These are phyloP conservation scores for Dione vanillae DNA, from an alignment of 2,888 invertebrate species.

Conservation along the genomic window DNA sequence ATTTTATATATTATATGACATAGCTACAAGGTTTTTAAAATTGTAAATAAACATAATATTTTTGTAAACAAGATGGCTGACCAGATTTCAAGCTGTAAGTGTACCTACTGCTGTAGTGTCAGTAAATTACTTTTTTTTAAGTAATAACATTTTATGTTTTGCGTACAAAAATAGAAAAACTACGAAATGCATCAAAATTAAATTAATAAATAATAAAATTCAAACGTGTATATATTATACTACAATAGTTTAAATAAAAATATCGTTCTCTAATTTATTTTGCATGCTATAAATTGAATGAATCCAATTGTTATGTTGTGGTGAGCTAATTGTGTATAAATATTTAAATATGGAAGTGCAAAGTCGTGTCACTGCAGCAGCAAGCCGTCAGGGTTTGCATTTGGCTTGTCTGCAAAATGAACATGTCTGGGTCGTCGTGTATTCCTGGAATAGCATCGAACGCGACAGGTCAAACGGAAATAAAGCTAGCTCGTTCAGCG, in stretches of 20 bases:
- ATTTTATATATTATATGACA: not conserved
- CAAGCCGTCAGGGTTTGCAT: constrained; percentile 75
- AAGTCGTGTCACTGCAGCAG: constrained; percentile 70
- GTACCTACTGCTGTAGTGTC: too few relatives aligned
- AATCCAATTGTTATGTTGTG: not conserved
- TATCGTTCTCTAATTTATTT: constrained; percentile 1
- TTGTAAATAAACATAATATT: too few relatives aligned
- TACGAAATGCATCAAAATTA: not conserved
- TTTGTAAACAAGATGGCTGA: too few relatives aligned
- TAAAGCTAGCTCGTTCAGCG: constrained; percentile 77
- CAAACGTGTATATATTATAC: not conserved
- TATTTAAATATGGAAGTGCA: constrained; percentile 80
- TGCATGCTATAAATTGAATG: not conserved
- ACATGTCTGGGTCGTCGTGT: constrained; percentile 70
- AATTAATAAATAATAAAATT: not conserved
- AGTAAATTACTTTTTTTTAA: too few relatives aligned
- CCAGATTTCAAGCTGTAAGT: too few relatives aligned
- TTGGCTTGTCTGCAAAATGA: constrained; percentile 75
- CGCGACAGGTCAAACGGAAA: constrained; percentile 81
- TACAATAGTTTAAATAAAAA: constrained; percentile 2
- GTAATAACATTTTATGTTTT: not conserved
- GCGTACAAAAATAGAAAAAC: not conserved
- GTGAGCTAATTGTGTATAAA: constrained; percentile 57
- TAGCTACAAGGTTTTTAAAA: too few relatives aligned
- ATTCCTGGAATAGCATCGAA: constrained; percentile 75